These are phyloP conservation scores for Syngnathus scovelli DNA, from an alignment of 2,113 vertebrate species.

Conservation along the genomic window DNA sequence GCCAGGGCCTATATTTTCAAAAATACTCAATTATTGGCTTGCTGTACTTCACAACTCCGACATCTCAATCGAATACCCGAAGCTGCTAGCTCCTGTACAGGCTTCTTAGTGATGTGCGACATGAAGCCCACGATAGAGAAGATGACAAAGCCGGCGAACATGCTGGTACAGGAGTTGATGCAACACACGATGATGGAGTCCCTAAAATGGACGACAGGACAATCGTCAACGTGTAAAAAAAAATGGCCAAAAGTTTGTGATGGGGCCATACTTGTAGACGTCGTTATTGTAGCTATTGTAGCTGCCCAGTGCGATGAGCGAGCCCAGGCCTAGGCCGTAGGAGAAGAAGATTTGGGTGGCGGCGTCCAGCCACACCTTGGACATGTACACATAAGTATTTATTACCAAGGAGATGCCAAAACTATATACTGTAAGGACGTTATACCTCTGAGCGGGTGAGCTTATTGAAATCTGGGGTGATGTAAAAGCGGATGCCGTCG, in stretches of 20 bases:
- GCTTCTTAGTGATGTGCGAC: conserved; percentile 84
- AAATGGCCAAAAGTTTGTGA: not conserved
- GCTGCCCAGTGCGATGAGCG: conserved; percentile 85
- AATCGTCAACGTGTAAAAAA: not conserved
- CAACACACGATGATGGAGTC: conserved; percentile 86
- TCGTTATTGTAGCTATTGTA: conserved; percentile 87
- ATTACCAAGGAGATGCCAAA: too few species aligned
- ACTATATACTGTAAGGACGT: too few species aligned
- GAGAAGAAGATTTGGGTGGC: conserved; percentile 93
- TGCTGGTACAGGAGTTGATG: conserved; percentile 85
- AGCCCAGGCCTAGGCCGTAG: conserved; percentile 84
- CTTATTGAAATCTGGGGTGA: conserved; percentile 85
- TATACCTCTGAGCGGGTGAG: conserved; percentile 78
- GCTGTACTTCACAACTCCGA: not conserved
- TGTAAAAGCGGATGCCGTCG: conserved; percentile 85
- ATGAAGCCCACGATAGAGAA: conserved; percentile 92
- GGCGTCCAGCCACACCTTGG: conserved; percentile 86
- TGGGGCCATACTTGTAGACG: conserved; percentile 75
- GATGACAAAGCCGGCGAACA: conserved; percentile 88
- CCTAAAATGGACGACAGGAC: conserved; percentile 49
- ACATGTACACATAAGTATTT: too few species aligned
- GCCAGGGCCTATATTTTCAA: conserved; percentile 73
- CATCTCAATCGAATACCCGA: conserved; percentile 70
- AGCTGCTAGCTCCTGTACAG: conserved; percentile 80
- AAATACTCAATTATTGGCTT: not conserved